Base-by-base conservation (phyloP, 2,888 invertebrate genomes). In the Thelaira solivaga region DNA sequence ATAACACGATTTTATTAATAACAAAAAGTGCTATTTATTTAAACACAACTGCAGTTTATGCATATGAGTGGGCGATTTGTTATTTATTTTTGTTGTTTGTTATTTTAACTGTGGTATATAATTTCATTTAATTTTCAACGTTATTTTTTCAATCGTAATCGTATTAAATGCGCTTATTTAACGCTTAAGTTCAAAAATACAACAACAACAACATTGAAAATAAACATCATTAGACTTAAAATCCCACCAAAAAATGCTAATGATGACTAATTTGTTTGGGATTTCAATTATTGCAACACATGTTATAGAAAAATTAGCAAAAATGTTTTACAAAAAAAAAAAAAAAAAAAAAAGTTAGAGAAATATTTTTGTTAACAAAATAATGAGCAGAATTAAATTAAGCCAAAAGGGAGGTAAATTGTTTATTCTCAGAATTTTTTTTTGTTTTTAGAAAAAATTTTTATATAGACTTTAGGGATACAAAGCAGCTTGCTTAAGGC, bases 111-210 rank as follows among this genome's bases (percentile, higher is more conserved):
- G 74, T 61, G 83, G 85, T 83, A 85, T 86, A 84, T 83, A 82
- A 82, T 82, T 85, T 81, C 81, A 62, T 65, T 72, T 78, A 68
- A 74, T 57, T 67, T 72, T 72, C 55, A 64, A 55, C 39, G 45
- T 64, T 45, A 34, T 22, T 61, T 73, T 57, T 67, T 71, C 65
- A 74, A 67, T 34, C 57, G 83, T 86, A 86, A 86, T 86, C 86
- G 84, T 84, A 86, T 86, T 86, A 86, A 86, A 81, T 86, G 82
- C 86, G 85, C 86, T 86, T 86, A 85, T 86, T 86, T 86, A 85
- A 86, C 86, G 85, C 83, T 86, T 86, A 85, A 85, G 83, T 84
- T 72, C 62, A 59, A 74, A 77, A 57, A 68, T 67, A 39, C 67
- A 77, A 20, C 49, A 65, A 8, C 43, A 76, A 64, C 64, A 53